phyloP scores from a whole-genome alignment of 1,140 invertebrate species.

The Kradibia gibbosae region DNA sequence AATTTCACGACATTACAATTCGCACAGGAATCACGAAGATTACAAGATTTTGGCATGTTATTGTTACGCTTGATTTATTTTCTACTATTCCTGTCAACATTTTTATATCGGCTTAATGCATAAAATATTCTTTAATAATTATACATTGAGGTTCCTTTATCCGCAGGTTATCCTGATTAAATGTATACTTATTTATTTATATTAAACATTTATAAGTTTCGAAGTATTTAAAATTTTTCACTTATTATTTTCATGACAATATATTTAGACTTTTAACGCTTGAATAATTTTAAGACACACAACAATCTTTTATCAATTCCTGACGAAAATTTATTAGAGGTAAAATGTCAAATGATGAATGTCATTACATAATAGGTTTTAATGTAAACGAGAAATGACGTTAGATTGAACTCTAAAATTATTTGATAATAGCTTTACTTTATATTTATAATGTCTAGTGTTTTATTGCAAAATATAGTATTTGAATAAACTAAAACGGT shows the following conservation, averaged over 20 bases:
- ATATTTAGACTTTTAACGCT: not conserved
- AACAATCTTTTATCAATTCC: not conserved
- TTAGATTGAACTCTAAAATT: not conserved
- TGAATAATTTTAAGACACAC: too few relatives aligned
- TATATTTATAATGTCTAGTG: not conserved
- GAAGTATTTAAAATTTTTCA: not conserved
- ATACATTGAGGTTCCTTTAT: not conserved
- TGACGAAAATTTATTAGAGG: not conserved
- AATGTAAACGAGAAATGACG: not conserved
- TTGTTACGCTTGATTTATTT: slow-evolving; percentile 14
- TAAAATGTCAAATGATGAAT: not conserved
- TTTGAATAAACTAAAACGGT: not conserved
- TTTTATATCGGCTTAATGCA: not conserved
- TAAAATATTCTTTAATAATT: not conserved
- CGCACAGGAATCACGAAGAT: slow-evolving; percentile 9
- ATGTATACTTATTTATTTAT: not conserved
- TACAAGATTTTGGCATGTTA: slow-evolving; percentile 21
- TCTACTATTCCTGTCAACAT: not conserved
- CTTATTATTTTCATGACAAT: not conserved
- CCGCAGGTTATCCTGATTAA: not conserved
- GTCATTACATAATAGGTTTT: not conserved
- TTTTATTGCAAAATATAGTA: not conserved
- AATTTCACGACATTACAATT: not conserved
- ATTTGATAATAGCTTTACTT: not conserved
- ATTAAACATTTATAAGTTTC: not conserved